These are phyloP conservation scores for Sardina pilchardus DNA, from an alignment of 2,113 vertebrate genomes.

Conservation along the genomic window DNA sequence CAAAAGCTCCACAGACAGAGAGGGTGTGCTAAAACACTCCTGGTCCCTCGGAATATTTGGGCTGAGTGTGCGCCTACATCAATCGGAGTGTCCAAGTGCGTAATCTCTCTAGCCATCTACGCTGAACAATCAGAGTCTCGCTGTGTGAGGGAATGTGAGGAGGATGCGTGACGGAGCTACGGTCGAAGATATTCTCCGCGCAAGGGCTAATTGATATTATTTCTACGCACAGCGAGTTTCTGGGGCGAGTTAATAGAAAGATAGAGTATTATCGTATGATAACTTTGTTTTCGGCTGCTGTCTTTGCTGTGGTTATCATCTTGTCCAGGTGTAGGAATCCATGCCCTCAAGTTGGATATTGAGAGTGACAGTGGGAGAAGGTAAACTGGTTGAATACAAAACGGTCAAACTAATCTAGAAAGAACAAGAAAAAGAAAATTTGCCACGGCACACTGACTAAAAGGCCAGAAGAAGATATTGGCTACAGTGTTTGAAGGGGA, in stretches of 20 bases:
- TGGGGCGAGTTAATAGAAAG: conserved; percentile 50
- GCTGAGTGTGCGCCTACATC: conserved; percentile 59
- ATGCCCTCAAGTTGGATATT: conserved; percentile 11
- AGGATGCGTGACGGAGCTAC: conserved; percentile 50
- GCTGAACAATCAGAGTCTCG: conserved; percentile 63
- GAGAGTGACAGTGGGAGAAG: conserved; percentile 41
- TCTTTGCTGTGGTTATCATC: neutral
- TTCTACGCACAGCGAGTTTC: conserved; percentile 57
- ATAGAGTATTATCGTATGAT: neutral
- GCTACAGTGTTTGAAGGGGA: conserved; percentile 5
- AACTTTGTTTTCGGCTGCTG: neutral
- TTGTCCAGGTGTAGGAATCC: neutral
- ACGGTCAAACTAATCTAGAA: conserved; percentile 20
- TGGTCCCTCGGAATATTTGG: conserved; percentile 46
- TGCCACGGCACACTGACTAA: neutral
- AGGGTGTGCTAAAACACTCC: conserved; percentile 50
- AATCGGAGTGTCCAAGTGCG: conserved; percentile 66
- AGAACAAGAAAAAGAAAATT: neutral
- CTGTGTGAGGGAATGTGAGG: conserved; percentile 63
- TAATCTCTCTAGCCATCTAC: conserved; percentile 66
- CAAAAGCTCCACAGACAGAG: conserved; percentile 30
- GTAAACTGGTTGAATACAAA: neutral
- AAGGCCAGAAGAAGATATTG: neutral
- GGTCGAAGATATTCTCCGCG: conserved; percentile 58
- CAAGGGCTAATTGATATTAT: conserved; percentile 63